A percentile compares a stretch with the other conserved stretches of the same genome.
phyloP scores from a whole-genome alignment of 2,888 invertebrate species.

The Crematogaster levior region DNA sequence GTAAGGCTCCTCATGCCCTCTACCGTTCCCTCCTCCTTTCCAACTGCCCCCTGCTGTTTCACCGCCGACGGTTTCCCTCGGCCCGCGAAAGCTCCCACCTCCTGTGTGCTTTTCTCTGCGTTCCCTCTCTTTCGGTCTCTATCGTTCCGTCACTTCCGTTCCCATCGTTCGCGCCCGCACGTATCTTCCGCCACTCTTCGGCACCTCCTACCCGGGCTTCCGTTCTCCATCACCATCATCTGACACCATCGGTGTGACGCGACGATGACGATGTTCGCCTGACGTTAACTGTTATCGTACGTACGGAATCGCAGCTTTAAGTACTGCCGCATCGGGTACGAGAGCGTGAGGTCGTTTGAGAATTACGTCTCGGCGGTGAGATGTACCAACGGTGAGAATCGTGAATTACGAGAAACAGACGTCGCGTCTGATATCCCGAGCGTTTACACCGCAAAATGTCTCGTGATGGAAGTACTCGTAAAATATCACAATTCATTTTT shows the following conservation, averaged over 20 bases:
- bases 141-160: conserved; percentile 9
- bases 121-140: not conserved
- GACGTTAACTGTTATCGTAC: conserved; percentile 23
- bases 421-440: not conserved
- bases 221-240: conserved; percentile 53
- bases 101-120: not conserved
- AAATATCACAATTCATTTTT: not conserved
- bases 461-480: not conserved
- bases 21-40: not conserved
- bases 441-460: not conserved
- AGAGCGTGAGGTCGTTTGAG: not conserved
- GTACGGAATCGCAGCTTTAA: not conserved
- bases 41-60: not conserved
- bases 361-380: not conserved
- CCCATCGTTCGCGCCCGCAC: conserved; percentile 47
- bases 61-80: not conserved
- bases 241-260: conserved; percentile 43
- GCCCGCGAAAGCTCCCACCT: conserved; percentile 35
- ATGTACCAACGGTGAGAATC: not conserved
- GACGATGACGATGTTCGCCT: not conserved
- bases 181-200: conserved; percentile 44
- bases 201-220: conserved; percentile 44
- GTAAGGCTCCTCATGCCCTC: conserved; percentile 38
- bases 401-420: not conserved
- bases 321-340: not conserved